phyloP scores from a whole-genome alignment of 2,888 invertebrate species.

The Nezara viridula region DNA sequence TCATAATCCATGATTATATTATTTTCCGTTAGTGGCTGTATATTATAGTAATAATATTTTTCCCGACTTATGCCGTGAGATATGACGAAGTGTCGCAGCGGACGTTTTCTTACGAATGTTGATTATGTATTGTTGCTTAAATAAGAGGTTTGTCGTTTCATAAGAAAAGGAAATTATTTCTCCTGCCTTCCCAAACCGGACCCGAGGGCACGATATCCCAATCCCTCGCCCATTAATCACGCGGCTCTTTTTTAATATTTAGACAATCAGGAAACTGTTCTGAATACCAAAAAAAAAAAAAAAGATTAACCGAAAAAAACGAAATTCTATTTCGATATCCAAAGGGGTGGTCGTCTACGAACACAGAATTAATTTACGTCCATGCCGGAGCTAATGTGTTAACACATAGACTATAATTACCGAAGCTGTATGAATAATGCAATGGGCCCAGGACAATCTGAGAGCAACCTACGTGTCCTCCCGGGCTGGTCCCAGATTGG shows the following conservation, averaged over 20 bases:
- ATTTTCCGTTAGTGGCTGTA: too few species aligned
- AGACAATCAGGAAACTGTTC: conserved; percentile 24
- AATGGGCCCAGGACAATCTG: background rate
- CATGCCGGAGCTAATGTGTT: conserved; percentile 44
- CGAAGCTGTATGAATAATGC: conserved; percentile 16
- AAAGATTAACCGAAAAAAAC: background rate
- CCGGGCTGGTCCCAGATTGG: background rate
- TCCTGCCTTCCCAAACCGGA: background rate
- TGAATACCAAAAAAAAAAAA: background rate
- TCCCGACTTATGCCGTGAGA: too few species aligned
- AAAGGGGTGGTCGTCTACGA: conserved; percentile 11
- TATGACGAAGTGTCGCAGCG: too few species aligned
- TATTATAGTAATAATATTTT: too few species aligned
- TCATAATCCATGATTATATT: too few species aligned
- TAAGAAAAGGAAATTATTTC: background rate
- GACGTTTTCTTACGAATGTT: background rate
- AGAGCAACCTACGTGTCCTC: conserved; percentile 5
- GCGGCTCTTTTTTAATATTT: conserved; percentile 38
- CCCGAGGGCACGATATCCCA: conserved; percentile 27
- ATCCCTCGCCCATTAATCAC: conserved; percentile 9
- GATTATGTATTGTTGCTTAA: background rate
- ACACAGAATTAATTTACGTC: conserved; percentile 37
- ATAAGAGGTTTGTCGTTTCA: background rate
- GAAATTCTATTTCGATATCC: conserved; percentile 40
- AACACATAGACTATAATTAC: conserved; percentile 47